Conservation (phyloP, 2,113 vertebrate species). For the Zosterops japonicus region DNA sequence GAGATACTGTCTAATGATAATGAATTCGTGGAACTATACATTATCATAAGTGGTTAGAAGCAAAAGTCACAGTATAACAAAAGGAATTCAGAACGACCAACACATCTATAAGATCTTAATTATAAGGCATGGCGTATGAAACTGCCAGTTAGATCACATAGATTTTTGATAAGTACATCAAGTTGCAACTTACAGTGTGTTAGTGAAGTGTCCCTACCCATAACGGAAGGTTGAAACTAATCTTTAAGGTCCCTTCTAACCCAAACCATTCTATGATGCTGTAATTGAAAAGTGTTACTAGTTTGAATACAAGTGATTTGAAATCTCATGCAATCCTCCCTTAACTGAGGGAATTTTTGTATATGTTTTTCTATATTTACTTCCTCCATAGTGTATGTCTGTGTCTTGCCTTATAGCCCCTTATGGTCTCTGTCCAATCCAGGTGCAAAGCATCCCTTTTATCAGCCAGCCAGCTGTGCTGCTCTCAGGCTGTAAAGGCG, state of each 20-base stretch:
- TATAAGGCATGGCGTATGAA: not conserved
- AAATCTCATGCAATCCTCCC: not conserved
- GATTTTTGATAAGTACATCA: not conserved
- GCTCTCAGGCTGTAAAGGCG: not conserved
- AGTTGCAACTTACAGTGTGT: not conserved
- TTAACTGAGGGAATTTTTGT: not conserved
- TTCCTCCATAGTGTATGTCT: not conserved
- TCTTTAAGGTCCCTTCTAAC: not conserved
- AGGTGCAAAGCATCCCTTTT: not conserved
- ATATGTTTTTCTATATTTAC: not conserved
- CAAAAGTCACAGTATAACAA: too few species aligned
- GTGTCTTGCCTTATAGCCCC: not conserved
- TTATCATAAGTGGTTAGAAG: constrained; percentile 11
- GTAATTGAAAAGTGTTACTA: not conserved
- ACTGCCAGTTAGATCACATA: not conserved
- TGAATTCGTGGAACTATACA: not conserved
- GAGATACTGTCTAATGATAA: not conserved
- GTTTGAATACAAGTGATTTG: not conserved
- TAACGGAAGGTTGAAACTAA: not conserved
- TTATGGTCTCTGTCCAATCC: not conserved
- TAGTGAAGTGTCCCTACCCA: not conserved
- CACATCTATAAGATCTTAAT: too few species aligned
- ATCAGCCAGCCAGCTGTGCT: not conserved
- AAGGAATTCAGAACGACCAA: too few species aligned
- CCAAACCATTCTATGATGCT: not conserved